A percentile compares a stretch with the other conserved stretches of the same genome.
Conservation (phyloP, 2,888 invertebrate species). For the Ditula angustiorana region DNA sequence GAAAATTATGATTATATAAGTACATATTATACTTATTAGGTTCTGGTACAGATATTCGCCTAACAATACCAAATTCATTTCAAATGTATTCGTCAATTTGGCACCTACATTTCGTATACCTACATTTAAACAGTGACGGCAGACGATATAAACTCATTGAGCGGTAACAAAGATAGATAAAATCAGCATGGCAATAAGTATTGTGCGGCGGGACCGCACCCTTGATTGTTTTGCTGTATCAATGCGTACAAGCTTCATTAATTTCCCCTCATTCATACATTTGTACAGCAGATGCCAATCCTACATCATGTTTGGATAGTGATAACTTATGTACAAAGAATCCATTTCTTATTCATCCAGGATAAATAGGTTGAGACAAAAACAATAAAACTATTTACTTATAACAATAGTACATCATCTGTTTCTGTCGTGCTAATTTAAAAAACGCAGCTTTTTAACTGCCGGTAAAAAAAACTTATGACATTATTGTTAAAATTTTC, state of each 20-base stretch:
- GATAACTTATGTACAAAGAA: too few species aligned
- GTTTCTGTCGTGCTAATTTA: too few species aligned
- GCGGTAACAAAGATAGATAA: constrained; percentile 41
- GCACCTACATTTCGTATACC: constrained; percentile 33
- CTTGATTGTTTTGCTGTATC: constrained; percentile 38
- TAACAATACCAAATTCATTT: constrained; percentile 1
- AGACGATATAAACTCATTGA: constrained; percentile 39
- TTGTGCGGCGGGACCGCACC: constrained; percentile 36
- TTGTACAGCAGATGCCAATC: constrained; percentile 3
- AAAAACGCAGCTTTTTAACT: too few species aligned
- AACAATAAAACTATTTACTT: too few species aligned
- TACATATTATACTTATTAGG: not conserved
- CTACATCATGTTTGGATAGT: too few species aligned
- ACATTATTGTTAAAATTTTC: too few species aligned
- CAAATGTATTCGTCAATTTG: constrained; percentile 6
- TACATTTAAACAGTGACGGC: constrained; percentile 37
- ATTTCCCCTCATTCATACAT: constrained; percentile 18
- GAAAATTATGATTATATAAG: too few species aligned
- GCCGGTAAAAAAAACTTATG: too few species aligned
- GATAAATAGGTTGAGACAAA: too few species aligned
- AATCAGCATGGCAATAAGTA: constrained; percentile 32
- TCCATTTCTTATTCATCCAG: too few species aligned
- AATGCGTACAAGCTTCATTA: constrained; percentile 38
- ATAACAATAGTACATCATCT: too few species aligned
- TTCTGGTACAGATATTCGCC: not conserved